Base-by-base conservation (phyloP, 2,797 vertebrate genomes). In the Danio kyathit region DNA sequence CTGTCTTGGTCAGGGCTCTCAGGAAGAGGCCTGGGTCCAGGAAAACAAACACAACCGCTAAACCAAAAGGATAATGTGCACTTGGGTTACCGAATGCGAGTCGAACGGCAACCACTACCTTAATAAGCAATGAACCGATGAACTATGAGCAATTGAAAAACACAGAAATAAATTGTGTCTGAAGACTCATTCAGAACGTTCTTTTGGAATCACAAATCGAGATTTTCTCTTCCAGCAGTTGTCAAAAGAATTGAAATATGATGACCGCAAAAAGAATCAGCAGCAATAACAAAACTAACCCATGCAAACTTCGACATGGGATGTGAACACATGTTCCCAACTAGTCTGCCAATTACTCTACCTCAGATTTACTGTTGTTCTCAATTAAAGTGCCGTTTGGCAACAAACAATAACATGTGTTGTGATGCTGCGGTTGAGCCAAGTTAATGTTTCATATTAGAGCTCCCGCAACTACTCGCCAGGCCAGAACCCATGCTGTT, bases 361-460 rank as follows among this genome's bases (percentile, higher is more conserved):
- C 94, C 94, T 95, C 92, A 93, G 90, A 96, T 96, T 96, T 95
- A 95, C 94, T 95, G 93, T 96, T 94, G 93, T 93, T 93, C 91
- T 94, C 94, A 95, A 94, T 96, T 95, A 95, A 92, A 95, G 92
- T 93, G 91, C 90, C 86, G 91, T 93, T 95, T 97, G 95, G 96
- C 95, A 95, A 93, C 93, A 91, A 93, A 92, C 86, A 89, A 91
- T 94, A 95, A 96, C 96, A 97, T 96, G 96, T 97, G 96, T 95
- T 95, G 90, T 92, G 94, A 96, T 95, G 93, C 94, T 94, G 93
- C 89, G 85, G 86, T 88, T 90, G 88, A 96, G 96, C 96, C 96
- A 97, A 97, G 95, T 93, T 94, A 95, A 95, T 96, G 96, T 97
- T 97, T 97, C 95, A 95, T 95, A 95, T 96, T 97, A 96, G 89